phyloP scores from a whole-genome alignment of 2,113 vertebrate genomes.

The Bambusicola thoracicus region DNA sequence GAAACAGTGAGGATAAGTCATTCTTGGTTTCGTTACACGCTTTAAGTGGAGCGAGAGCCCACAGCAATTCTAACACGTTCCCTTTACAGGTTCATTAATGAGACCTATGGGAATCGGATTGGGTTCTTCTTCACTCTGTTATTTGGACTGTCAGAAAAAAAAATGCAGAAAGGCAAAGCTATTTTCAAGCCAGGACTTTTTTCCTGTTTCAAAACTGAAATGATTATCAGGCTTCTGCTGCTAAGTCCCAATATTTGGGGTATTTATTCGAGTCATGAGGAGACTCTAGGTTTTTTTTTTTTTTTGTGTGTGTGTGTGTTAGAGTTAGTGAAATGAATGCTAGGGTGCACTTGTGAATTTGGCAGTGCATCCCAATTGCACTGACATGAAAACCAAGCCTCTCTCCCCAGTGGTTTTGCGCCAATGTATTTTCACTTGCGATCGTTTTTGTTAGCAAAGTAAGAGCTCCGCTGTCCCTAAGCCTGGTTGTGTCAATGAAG shows the following conservation, averaged over 20 bases:
- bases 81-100: slow-evolving; percentile 74
- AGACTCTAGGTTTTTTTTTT: background rate
- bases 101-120: slow-evolving; percentile 70
- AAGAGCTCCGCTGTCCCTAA: background rate
- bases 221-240: background rate
- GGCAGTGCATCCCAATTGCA: background rate
- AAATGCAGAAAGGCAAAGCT: slow-evolving; percentile 38
- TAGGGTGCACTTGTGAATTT: background rate
- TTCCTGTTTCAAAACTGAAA: background rate
- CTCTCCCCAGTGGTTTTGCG: background rate
- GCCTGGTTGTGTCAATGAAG: background rate
- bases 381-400: background rate
- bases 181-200: slow-evolving; percentile 1
- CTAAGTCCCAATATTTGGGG: slow-evolving; percentile 27
- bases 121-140: slow-evolving; percentile 66
- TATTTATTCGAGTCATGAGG: background rate
- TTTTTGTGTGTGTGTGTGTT: background rate
- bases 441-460: background rate
- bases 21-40: slow-evolving; percentile 37
- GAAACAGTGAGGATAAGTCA: background rate
- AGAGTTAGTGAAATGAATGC: background rate
- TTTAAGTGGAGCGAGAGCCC: slow-evolving; percentile 62
- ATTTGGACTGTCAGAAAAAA: slow-evolving; percentile 51
- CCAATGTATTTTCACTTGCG: background rate
- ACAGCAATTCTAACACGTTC: slow-evolving; percentile 71